Evolutionary conservation across 1,140 invertebrate species (phyloP).

Genomic region (Trichomalopsis sarcophagae): DNA sequence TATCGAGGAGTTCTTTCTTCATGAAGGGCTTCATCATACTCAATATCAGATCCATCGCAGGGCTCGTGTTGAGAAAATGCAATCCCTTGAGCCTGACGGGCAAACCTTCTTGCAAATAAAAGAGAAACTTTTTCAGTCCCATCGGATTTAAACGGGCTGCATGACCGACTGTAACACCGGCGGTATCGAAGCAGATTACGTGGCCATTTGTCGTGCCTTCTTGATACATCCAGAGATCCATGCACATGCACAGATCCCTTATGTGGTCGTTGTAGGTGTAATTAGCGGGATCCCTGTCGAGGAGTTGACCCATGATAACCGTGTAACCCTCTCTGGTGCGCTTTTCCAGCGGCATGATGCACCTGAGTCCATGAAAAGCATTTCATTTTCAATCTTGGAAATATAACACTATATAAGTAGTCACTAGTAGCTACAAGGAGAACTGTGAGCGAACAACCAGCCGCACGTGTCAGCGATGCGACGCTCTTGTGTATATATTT

Average conservation of each 20-base stretch:
- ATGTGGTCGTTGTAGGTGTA: constrained; percentile 76
- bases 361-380: not conserved
- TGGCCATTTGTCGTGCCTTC: constrained; percentile 77
- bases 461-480: too few species aligned
- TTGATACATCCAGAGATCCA: constrained; percentile 76
- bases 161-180: constrained; percentile 76
- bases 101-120: constrained; percentile 81
- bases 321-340: constrained; percentile 76
- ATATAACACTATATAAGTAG: too few species aligned
- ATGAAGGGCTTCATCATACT: constrained; percentile 82
- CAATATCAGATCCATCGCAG: constrained; percentile 81
- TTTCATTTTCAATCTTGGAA: too few species aligned
- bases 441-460: too few species aligned
- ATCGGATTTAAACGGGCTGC: constrained; percentile 77
- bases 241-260: constrained; percentile 76
- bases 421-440: too few species aligned
- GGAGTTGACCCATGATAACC: constrained; percentile 73
- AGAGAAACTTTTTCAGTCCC: constrained; percentile 79
- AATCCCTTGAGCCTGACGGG: constrained; percentile 81
- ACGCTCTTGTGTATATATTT: too few species aligned
- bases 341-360: constrained; percentile 59
- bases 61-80: constrained; percentile 82
- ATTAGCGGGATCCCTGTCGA: constrained; percentile 76
- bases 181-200: constrained; percentile 78
- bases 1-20: constrained; percentile 79